phyloP scores from a whole-genome alignment of 2,888 invertebrate species.

The Abrostola triplasia region DNA sequence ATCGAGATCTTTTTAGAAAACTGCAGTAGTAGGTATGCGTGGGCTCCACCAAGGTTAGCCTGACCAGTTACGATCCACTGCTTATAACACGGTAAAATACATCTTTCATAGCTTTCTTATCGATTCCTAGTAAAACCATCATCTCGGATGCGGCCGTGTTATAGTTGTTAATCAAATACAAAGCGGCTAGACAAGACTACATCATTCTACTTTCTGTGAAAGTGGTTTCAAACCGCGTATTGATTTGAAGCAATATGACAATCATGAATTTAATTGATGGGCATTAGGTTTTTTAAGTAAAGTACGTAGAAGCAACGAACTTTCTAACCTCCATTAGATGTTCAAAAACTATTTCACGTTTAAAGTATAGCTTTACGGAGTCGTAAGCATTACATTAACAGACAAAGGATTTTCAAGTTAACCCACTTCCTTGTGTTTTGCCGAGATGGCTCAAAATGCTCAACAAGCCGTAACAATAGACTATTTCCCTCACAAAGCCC shows the following conservation, averaged over 20 bases:
- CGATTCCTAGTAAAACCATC: constrained; percentile 12
- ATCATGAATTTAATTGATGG: constrained; percentile 34
- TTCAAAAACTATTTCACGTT: constrained; percentile 19
- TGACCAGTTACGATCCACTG: constrained; percentile 34
- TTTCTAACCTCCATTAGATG: constrained; percentile 32
- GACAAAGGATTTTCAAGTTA: constrained; percentile 52
- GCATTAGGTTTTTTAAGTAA: constrained; percentile 26
- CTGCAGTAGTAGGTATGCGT: constrained; percentile 55
- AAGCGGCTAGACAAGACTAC: constrained; percentile 24
- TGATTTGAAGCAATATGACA: constrained; percentile 38
- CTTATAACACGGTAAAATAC: constrained; percentile 31
- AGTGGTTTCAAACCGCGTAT: constrained; percentile 42
- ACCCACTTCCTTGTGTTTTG: constrained; percentile 50
- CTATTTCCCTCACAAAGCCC: constrained; percentile 75
- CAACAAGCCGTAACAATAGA: constrained; percentile 74
- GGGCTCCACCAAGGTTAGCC: constrained; percentile 58
- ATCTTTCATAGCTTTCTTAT: constrained; percentile 24
- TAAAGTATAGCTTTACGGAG: constrained; percentile 23
- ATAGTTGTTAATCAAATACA: constrained; percentile 32
- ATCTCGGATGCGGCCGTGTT: constrained; percentile 16
- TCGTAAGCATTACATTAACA: constrained; percentile 38
- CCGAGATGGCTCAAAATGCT: constrained; percentile 62
- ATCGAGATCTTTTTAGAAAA: constrained; percentile 49
- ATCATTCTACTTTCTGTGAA: constrained; percentile 48
- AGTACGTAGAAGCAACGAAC: constrained; percentile 23